Evolutionary conservation across 2,888 invertebrate species (phyloP).

Genomic region (Xestia sexstrigata): DNA sequence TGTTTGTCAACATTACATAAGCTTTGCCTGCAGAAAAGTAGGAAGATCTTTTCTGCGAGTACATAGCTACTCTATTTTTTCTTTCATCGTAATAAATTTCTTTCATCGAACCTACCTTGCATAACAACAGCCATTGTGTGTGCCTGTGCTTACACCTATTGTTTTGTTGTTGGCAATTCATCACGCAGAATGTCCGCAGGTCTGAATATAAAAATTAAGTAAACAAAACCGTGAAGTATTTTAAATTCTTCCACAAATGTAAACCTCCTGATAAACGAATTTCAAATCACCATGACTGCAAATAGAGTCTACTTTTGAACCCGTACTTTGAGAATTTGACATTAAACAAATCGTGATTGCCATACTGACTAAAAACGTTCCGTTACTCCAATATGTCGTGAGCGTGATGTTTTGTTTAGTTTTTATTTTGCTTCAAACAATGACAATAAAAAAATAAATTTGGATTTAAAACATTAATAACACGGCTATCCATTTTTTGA

Average conservation of each 20-base stretch:
- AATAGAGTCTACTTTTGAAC: slow-evolving; percentile 50
- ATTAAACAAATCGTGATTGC: slow-evolving; percentile 67
- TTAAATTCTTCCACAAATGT: not conserved
- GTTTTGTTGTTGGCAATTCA: not conserved
- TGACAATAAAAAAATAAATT: rapidly evolving
- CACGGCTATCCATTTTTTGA: rapidly evolving
- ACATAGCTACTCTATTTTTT: too few relatives aligned
- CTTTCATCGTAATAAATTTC: too few relatives aligned
- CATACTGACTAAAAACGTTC: slow-evolving; percentile 66
- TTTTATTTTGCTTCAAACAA: not conserved
- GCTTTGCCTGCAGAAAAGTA: too few relatives aligned
- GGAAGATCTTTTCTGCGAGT: too few relatives aligned
- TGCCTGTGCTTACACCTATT: not conserved
- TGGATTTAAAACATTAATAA: not conserved
- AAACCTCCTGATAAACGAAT: not conserved
- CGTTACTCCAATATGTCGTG: slow-evolving; percentile 31
- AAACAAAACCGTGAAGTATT: not conserved
- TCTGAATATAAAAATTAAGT: too few relatives aligned
- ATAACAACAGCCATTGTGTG: not conserved
- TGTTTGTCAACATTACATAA: too few relatives aligned
- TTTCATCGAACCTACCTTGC: not conserved
- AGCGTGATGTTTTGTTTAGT: slow-evolving; percentile 21
- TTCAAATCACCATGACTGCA: rapidly evolving
- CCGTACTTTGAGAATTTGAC: slow-evolving; percentile 52
- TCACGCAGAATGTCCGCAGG: not conserved